Conservation (phyloP, 2,797 vertebrate genomes). For the Knipowitschia caucasica region DNA sequence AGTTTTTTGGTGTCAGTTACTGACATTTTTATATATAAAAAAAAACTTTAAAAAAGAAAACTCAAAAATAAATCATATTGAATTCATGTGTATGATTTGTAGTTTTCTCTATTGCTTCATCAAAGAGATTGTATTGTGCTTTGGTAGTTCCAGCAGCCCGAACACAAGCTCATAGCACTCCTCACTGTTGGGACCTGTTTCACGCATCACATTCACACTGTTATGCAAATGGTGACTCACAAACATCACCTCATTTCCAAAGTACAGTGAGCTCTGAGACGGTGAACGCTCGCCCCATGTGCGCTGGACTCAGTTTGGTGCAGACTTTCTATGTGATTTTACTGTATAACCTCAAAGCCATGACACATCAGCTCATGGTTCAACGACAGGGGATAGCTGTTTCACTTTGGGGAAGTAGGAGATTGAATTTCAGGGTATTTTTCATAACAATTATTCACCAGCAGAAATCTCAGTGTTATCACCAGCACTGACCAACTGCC, state of each 20-base stretch:
- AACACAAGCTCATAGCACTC: conserved; percentile 47
- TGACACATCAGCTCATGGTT: conserved; percentile 24
- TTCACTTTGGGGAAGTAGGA: conserved; percentile 11
- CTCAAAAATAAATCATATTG: conserved; percentile 67
- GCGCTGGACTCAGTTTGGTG: conserved; percentile 42
- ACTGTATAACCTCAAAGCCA: conserved; percentile 29
- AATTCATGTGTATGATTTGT: conserved; percentile 69
- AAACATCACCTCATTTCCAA: conserved; percentile 23
- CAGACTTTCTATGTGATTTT: conserved; percentile 40
- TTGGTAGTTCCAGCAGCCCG: conserved; percentile 34
- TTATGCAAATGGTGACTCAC: conserved; percentile 43
- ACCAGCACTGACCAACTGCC: conserved; percentile 44
- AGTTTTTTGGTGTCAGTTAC: conserved; percentile 76
- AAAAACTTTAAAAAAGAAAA: conserved; percentile 56
- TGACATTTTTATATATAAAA: conserved; percentile 75
- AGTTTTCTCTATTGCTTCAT: conserved; percentile 52
- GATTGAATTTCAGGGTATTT: conserved; percentile 44
- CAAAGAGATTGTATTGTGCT: conserved; percentile 30
- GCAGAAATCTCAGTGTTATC: conserved; percentile 29
- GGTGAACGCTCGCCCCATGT: conserved; percentile 21
- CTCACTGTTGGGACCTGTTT: conserved; percentile 13
- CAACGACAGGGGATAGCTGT: conserved; percentile 17
- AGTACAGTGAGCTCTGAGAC: conserved; percentile 26
- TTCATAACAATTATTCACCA: conserved; percentile 35
- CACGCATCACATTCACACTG: conserved; percentile 17